phyloP scores from a whole-genome alignment of 2,113 vertebrate species.

The Pholis gunnellus region DNA sequence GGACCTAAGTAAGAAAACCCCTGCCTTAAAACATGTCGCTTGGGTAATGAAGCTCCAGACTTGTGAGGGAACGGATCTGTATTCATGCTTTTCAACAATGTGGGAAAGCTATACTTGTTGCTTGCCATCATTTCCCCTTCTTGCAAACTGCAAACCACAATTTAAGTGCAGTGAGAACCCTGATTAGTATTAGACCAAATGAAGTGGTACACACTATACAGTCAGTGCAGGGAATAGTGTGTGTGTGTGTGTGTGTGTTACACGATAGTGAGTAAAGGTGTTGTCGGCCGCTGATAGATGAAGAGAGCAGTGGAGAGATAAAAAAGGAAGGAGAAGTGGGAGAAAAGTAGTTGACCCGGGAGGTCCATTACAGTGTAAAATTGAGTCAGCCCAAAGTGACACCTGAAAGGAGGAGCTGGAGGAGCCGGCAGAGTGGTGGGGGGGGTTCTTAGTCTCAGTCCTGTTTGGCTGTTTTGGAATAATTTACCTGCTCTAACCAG shows the following conservation, averaged over 20 bases:
- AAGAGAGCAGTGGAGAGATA: conserved; percentile 67
- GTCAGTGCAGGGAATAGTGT: conserved; percentile 64
- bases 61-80: background rate
- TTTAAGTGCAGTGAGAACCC: conserved; percentile 46
- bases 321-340: conserved; percentile 54
- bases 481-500: conserved; percentile 83
- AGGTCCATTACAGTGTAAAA: conserved; percentile 87
- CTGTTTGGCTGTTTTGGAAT: conserved; percentile 80
- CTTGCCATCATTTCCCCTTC: background rate
- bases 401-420: conserved; percentile 70
- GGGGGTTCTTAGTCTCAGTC: conserved; percentile 62
- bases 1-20: background rate
- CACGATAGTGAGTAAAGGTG: conserved; percentile 54
- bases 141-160: conserved; percentile 30
- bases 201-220: conserved; percentile 74
- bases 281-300: conserved; percentile 71
- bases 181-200: conserved; percentile 75
- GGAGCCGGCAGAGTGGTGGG: conserved; percentile 6
- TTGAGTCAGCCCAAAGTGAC: conserved; percentile 84
- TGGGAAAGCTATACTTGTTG: background rate
- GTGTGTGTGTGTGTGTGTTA: conserved; percentile 53
- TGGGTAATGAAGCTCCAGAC: background rate
- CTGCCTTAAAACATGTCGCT: background rate
- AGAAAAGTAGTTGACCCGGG: conserved; percentile 76
- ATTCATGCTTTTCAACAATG: too few species aligned